phyloP scores from a whole-genome alignment of 2,888 invertebrate species.

The Unio pictorum region DNA sequence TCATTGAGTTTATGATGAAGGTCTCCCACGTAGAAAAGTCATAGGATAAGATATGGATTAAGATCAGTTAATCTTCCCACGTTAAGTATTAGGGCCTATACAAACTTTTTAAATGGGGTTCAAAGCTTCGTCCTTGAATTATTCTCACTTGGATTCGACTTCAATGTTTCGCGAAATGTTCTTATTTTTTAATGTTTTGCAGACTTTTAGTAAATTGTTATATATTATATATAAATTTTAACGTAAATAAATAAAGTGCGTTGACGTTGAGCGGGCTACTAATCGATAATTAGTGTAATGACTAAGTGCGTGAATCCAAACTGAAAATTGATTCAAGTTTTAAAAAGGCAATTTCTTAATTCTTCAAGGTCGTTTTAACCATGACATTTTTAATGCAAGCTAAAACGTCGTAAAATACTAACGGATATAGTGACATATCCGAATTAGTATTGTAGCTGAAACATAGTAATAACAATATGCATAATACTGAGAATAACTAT shows the following conservation, averaged over 20 bases:
- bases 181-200: conserved; percentile 51
- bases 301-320: too few species aligned
- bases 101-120: conserved; percentile 36
- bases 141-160: conserved; percentile 26
- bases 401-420: too few species aligned
- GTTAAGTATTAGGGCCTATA: conserved; percentile 4
- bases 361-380: too few species aligned
- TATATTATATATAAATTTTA: conserved; percentile 52
- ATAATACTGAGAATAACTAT: too few species aligned
- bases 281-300: too few species aligned
- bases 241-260: conserved; percentile 42
- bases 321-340: too few species aligned
- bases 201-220: conserved; percentile 63
- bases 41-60: conserved; percentile 66
- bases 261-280: conserved; percentile 36
- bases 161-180: conserved; percentile 44
- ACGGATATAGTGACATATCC: too few species aligned
- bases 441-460: too few species aligned
- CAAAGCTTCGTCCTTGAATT: conserved; percentile 17
- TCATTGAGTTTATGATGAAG: conserved; percentile 98
- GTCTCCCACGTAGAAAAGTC: conserved; percentile 99
- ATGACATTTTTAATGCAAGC: too few species aligned
- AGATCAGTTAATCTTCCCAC: conserved; percentile 46
- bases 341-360: too few species aligned
- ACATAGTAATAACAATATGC: too few species aligned